A percentile compares a stretch with the other conserved stretches of the same genome.
These are phyloP conservation scores for Hydrozoanthus gracilis DNA, from an alignment of 92 coral and sea anemone genomes.

Conservation along the genomic window DNA sequence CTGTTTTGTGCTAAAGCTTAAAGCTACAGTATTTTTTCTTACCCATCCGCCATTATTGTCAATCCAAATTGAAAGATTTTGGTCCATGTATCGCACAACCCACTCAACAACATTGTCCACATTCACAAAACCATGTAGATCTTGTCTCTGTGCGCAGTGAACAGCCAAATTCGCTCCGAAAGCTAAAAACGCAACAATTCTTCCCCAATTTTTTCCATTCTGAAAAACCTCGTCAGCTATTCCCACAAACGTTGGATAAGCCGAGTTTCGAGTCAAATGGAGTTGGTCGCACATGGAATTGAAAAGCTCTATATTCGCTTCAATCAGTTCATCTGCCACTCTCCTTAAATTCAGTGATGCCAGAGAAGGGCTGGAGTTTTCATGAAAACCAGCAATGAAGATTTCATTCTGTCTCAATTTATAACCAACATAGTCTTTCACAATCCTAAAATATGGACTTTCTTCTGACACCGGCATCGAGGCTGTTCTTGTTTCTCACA, in stretches of 20 bases:
- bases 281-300: constrained; percentile 97
- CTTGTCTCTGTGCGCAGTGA: constrained; percentile 87
- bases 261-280: constrained; percentile 83
- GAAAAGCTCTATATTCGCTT: constrained; percentile 82
- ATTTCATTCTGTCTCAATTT: constrained; percentile 80
- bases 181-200: constrained; percentile 98
- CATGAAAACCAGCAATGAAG: constrained; percentile 69
- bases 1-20: neutral
- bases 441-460: constrained; percentile 65
- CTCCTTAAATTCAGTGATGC: constrained; percentile 77
- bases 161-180: constrained; percentile 95
- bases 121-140: constrained; percentile 68
- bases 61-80: constrained; percentile 87
- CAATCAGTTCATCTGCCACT: constrained; percentile 90
- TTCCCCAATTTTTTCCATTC: constrained; percentile 98
- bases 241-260: constrained; percentile 92
- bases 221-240: constrained; percentile 96
- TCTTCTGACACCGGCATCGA: constrained; percentile 62
- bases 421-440: constrained; percentile 84
- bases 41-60: constrained; percentile 97
- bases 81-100: constrained; percentile 86
- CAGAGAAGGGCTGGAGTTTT: constrained; percentile 60
- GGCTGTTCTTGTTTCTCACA: neutral
- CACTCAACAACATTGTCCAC: constrained; percentile 86
- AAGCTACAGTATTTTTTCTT: constrained; percentile 46